A percentile compares a stretch with the other conserved stretches of the same genome.
Evolutionary conservation across 2,888 invertebrate genomes (phyloP).

Genomic region (Cephus runcator): DNA sequence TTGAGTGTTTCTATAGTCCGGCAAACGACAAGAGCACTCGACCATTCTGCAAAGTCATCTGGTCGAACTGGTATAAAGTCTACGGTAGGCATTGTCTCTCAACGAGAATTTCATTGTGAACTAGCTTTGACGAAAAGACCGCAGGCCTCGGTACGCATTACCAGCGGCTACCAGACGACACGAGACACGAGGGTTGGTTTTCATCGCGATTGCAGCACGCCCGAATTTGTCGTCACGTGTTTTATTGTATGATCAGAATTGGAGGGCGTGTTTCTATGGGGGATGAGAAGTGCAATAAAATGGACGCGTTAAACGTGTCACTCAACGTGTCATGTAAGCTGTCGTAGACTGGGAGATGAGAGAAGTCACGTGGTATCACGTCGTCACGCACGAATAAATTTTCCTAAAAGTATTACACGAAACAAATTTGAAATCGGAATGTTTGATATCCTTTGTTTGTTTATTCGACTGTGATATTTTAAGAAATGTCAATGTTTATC

Average conservation of each 20-base stretch:
- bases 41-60: not conserved
- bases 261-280: constrained; percentile 30
- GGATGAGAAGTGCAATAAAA: constrained; percentile 50
- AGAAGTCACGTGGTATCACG: not conserved
- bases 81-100: not conserved
- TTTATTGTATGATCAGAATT: constrained; percentile 58
- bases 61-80: not conserved
- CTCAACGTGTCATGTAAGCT: constrained; percentile 51
- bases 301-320: constrained; percentile 57
- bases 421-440: not conserved
- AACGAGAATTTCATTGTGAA: not conserved
- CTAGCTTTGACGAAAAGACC: constrained; percentile 25
- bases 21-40: not conserved
- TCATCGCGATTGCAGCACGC: constrained; percentile 58
- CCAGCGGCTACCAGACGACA: constrained; percentile 19
- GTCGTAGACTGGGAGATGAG: not conserved
- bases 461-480: not conserved
- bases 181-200: constrained; percentile 41
- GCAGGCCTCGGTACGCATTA: constrained; percentile 17
- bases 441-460: not conserved
- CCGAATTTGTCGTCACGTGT: constrained; percentile 62
- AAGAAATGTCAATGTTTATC: not conserved
- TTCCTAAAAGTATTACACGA: not conserved
- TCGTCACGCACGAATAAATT: not conserved
- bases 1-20: not conserved